Evolutionary conservation across 2,113 vertebrate species (phyloP).

Genomic region (Raphicerus campestris): DNA sequence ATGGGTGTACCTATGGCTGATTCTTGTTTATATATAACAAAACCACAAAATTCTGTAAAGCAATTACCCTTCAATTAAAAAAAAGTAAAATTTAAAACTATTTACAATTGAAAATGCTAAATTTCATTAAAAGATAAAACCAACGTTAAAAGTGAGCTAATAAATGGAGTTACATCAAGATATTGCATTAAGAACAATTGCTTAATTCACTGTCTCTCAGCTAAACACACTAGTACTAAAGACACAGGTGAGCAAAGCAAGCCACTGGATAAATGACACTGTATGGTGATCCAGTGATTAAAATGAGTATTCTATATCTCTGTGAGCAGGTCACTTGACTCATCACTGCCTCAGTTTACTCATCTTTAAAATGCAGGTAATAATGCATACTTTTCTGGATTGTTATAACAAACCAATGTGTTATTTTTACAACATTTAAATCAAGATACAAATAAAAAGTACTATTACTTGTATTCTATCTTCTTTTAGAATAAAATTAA

Average conservation of each 20-base stretch:
- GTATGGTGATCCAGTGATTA: not conserved
- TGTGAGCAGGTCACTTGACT: not conserved
- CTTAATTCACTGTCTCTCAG: not conserved
- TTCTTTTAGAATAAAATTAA: not conserved
- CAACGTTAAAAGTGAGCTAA: not conserved
- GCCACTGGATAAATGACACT: not conserved
- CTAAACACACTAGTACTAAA: not conserved
- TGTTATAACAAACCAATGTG: not conserved
- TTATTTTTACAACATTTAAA: not conserved
- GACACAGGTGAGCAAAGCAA: not conserved
- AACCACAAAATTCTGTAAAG: not conserved
- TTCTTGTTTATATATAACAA: not conserved
- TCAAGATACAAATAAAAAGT: not conserved
- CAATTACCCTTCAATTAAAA: not conserved
- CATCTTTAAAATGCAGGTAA: not conserved
- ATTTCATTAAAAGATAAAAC: constrained; percentile 11
- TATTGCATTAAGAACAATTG: not conserved
- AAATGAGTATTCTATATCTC: not conserved
- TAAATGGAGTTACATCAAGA: not conserved
- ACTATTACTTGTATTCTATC: not conserved
- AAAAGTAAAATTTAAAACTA: not conserved
- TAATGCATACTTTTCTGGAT: not conserved
- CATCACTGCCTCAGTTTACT: not conserved
- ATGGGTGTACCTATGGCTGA: not conserved
- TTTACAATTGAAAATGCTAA: not conserved